Evolutionary conservation across 92 coral and sea anemone genomes (phyloP), one percentile per base, ranked within the genome.

Genomic region (Zoanthus gigantus): DNA sequence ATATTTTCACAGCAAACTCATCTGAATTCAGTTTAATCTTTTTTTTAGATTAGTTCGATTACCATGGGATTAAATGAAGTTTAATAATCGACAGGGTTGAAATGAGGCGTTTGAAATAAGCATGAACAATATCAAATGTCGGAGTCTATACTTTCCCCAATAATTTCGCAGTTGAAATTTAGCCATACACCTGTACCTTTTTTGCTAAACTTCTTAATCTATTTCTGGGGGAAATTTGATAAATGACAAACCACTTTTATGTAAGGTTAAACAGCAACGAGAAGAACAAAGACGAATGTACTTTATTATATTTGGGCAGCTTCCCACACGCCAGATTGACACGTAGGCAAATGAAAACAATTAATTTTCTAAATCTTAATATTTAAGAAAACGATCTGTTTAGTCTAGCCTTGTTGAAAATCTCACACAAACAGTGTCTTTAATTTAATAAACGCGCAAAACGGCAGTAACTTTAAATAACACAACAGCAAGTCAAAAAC

Each of bases 331-430:
- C 74, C 85, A 47, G 17, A 6, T 13, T 81, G 85, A 81, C 85
- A 81, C 85, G 85, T 81, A 28, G 1, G 75, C 85, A 81, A 81
- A 65, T 60, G 66, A 81, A 67, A 4, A 52, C 74, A 81, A 81
- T 81, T 11, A 7, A 45, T 34, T 65, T 30, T 72, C 68, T 63
- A 17, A 61, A 47, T 9, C 17, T 31, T 17, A 4, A 46, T 88
- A 69, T 7, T 50, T 7, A 50, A 7, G 9, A 7, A 89, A 89
- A 68, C 86, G 88, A 89, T 92, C 65, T 92, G 83, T 92, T 92
- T 92, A 50, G 83, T 79, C 67, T 61, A 28, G 68, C 31, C 77
- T 75, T 87, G 83, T 54, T 56, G 75, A 37, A 58, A 68, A 28
- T 50, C 88, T 69, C 46, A 13, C 17, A 69, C 47, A 9, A 1